Evolutionary conservation across 2,797 vertebrate species (phyloP).

Genomic region (Presbytis comata): DNA sequence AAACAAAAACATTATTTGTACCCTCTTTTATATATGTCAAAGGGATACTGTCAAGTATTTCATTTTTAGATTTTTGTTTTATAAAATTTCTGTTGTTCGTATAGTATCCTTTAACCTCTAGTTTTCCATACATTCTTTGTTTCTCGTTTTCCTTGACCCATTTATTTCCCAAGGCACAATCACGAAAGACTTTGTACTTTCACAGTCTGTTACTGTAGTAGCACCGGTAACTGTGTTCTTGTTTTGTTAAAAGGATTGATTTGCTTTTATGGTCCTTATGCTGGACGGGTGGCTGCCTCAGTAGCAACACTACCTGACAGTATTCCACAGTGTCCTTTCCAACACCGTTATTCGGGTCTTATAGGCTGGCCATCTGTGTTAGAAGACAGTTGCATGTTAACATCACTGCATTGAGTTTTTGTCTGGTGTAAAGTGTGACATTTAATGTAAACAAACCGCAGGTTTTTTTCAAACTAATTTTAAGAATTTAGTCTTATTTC

Average conservation of each 20-base stretch:
- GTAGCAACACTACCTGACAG: neutral
- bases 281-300: constrained; percentile 44
- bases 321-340: constrained; percentile 46
- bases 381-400: constrained; percentile 49
- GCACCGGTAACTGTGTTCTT: neutral
- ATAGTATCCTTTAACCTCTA: constrained; percentile 20
- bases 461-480: constrained; percentile 38
- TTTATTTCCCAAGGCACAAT: constrained; percentile 64
- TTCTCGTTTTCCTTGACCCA: constrained; percentile 6
- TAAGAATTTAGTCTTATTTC: constrained; percentile 44
- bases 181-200: neutral
- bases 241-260: constrained; percentile 35
- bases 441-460: constrained; percentile 49
- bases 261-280: constrained; percentile 45
- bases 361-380: neutral
- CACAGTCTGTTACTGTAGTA: neutral
- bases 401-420: constrained; percentile 67
- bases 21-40: constrained; percentile 73
- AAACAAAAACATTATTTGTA: constrained; percentile 65
- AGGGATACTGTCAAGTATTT: constrained; percentile 60
- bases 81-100: constrained; percentile 54
- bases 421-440: constrained; percentile 55
- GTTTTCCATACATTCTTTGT: constrained; percentile 28
- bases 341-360: neutral
- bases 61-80: constrained; percentile 63